These are phyloP conservation scores for Limenitis camilla DNA, from an alignment of 2,888 invertebrate species.

Conservation along the genomic window DNA sequence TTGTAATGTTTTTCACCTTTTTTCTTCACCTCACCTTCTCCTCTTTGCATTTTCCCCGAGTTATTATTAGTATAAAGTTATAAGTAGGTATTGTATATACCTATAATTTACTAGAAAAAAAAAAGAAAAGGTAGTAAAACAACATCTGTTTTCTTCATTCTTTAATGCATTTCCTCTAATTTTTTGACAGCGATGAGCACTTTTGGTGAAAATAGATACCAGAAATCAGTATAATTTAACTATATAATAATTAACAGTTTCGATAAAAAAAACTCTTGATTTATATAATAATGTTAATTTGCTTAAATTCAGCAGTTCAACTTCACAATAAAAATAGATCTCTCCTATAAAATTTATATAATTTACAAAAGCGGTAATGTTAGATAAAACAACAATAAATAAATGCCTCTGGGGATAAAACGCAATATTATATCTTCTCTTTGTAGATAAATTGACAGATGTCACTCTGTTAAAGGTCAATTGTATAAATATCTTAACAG, in stretches of 20 bases:
- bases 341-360: constrained; percentile 74
- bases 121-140: constrained; percentile 34
- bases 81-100: neutral
- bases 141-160: constrained; percentile 63
- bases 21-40: too few species aligned
- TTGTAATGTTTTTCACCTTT: too few species aligned
- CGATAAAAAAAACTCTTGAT: constrained; percentile 57
- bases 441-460: constrained; percentile 72
- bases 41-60: too few species aligned
- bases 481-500: constrained; percentile 69
- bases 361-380: constrained; percentile 70
- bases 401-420: constrained; percentile 69
- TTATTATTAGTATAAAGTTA: neutral
- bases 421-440: constrained; percentile 51
- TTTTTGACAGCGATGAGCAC: constrained; percentile 81
- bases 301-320: constrained; percentile 62
- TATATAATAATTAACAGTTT: constrained; percentile 62
- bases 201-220: constrained; percentile 79
- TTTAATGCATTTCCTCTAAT: constrained; percentile 76
- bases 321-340: constrained; percentile 74
- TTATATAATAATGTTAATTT: constrained; percentile 51
- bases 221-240: constrained; percentile 62
- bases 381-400: constrained; percentile 65
- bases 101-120: neutral
- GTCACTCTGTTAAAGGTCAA: constrained; percentile 67